Conservation (phyloP, 2,113 vertebrate species). For the Megaptera novaeangliae region DNA sequence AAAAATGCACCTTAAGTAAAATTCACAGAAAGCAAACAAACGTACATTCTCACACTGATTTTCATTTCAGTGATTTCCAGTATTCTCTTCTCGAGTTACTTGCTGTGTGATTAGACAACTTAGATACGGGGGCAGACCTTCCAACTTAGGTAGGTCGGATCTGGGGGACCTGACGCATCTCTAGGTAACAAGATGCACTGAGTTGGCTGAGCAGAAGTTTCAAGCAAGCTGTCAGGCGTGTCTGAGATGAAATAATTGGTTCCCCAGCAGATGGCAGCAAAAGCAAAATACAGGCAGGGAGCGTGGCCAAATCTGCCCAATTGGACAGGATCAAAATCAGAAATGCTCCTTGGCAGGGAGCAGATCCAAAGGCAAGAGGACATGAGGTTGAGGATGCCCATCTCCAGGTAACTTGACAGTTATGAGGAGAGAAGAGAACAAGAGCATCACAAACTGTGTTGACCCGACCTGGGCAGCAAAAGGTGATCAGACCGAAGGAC, state of each 20-base stretch:
- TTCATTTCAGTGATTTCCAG: background rate
- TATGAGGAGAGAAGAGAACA: background rate
- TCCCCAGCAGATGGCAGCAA: constrained; percentile 53
- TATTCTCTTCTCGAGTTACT: background rate
- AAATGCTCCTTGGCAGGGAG: background rate
- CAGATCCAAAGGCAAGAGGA: background rate
- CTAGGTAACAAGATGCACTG: too few relatives aligned
- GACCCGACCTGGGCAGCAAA: background rate
- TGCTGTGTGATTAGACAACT: background rate
- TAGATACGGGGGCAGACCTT: background rate
- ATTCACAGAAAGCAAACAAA: background rate
- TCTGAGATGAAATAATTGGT: background rate
- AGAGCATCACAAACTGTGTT: background rate
- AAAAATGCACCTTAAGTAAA: background rate
- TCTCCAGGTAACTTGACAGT: background rate
- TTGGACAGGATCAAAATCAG: background rate
- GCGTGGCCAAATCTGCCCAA: background rate
- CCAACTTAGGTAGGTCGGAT: background rate
- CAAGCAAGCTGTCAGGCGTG: background rate
- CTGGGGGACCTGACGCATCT: background rate
- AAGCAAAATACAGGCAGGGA: background rate
- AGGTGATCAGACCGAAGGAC: background rate
- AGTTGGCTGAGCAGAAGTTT: background rate
- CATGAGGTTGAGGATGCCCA: background rate
- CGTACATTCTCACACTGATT: background rate